Evolutionary conservation across 2,888 invertebrate genomes (phyloP), one percentile per base, ranked within the genome.

Genomic region (Cataglyphis altisquamis): DNA sequence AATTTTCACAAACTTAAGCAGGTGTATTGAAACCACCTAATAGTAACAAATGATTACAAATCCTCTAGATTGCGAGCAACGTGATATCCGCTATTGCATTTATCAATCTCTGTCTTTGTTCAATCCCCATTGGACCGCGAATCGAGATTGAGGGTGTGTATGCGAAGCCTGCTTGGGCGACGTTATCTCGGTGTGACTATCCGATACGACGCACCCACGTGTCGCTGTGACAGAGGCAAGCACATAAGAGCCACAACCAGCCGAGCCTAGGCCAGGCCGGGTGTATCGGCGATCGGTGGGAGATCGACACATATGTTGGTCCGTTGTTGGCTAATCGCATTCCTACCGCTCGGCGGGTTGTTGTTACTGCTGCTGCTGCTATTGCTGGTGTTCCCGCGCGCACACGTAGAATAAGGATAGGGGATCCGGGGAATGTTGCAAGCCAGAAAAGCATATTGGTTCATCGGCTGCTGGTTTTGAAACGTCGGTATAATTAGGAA

Each of bases 391-490:
- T 87, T 87, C 89, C 81, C 90, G 87, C 86, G 78, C 85, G 67
- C 57, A 39, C 48, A 70, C 70, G 83, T 85, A 86, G 87, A 90
- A 88, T 91, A 87, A 87, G 86, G 84, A 85, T 89, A 87, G 86
- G 25, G 25, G 25, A 25, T 80, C 75, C 82, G 75, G 87, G 84
- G 90, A 90, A 86, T 90, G 94, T 93, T 90, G 93, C 91, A 93
- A 94, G 93, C 88, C 92, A 92, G 92, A 93, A 93, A 94, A 93
- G 92, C 91, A 92, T 94, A 94, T 94, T 94, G 94, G 94, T 94
- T 94, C 94, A 94, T 94, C 94, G 94, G 92, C 93, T 93, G 90
- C 45, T 70, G 88, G 90, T 94, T 94, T 94, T 94, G 94, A 94
- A 94, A 94, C 91, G 87, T 89, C 90, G 90, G 91, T 92, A 91